Conservation (phyloP, 2,888 invertebrate genomes). For the Pyrocoelia pectoralis region DNA sequence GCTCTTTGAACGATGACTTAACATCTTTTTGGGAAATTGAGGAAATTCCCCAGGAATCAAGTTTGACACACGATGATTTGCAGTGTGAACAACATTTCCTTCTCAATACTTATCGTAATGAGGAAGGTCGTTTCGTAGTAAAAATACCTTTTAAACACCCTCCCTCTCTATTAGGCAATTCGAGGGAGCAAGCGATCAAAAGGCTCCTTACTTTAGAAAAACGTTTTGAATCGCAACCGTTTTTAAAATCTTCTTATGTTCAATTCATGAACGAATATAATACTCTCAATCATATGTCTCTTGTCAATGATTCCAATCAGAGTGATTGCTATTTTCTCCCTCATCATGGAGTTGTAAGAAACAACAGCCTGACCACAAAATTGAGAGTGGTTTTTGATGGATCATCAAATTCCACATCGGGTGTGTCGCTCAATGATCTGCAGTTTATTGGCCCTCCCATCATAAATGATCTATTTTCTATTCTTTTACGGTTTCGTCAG, state of each 20-base stretch:
- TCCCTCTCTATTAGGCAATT: not conserved
- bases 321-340: conserved; percentile 1
- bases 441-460: not conserved
- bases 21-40: too few relatives aligned
- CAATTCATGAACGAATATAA: too few relatives aligned
- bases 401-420: not conserved
- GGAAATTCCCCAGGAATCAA: not conserved
- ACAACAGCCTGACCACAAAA: not conserved
- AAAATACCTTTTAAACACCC: not conserved
- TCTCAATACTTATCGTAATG: not conserved
- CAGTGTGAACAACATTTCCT: too few relatives aligned
- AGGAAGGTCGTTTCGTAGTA: not conserved
- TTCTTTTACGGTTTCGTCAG: not conserved
- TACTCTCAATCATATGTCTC: conserved; percentile 1
- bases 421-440: not conserved
- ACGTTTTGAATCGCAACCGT: too few relatives aligned
- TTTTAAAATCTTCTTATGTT: too few relatives aligned
- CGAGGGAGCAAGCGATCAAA: not conserved
- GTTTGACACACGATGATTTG: not conserved
- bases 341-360: not conserved
- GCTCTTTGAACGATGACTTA: too few relatives aligned
- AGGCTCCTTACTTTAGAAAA: not conserved
- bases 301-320: conserved; percentile 12
- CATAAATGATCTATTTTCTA: not conserved
- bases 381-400: too few relatives aligned